phyloP scores from a whole-genome alignment of 2,888 invertebrate species.

The Uloborus plumipes region DNA sequence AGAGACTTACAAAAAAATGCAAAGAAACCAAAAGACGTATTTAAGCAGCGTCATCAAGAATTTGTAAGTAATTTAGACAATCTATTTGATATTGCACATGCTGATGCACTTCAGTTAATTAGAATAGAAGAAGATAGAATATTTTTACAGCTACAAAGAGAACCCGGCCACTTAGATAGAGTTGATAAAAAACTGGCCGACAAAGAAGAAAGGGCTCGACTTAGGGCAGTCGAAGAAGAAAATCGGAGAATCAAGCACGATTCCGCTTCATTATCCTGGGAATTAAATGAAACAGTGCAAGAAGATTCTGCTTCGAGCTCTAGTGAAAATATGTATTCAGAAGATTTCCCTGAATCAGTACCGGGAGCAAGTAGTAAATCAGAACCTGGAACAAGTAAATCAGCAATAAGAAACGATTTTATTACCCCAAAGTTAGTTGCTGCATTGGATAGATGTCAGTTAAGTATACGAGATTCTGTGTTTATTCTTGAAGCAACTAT shows the following conservation, averaged over 20 bases:
- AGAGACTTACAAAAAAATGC: no score
- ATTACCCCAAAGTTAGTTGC: no score
- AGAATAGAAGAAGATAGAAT: constrained; percentile 1
- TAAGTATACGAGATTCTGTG: no score
- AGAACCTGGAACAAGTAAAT: no score
- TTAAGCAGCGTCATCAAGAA: background rate
- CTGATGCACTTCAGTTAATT: constrained; percentile 2
- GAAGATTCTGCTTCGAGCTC: background rate
- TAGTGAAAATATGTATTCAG: background rate
- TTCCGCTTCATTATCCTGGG: background rate
- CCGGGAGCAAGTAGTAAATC: no score
- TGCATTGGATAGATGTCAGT: no score
- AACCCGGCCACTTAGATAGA: background rate
- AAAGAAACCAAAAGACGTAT: no score
- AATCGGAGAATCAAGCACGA: background rate
- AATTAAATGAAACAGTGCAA: background rate
- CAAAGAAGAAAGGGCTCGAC: background rate
- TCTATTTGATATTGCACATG: background rate
- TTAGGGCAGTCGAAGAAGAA: background rate
- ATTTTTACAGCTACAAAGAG: background rate
- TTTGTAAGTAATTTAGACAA: background rate
- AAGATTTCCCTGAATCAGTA: no score
- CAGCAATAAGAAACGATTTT: no score
- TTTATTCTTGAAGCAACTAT: no score
- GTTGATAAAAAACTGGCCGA: background rate